Base-by-base conservation (phyloP, 64 coral and sea anemone species). In the Pocillopora verrucosa region DNA sequence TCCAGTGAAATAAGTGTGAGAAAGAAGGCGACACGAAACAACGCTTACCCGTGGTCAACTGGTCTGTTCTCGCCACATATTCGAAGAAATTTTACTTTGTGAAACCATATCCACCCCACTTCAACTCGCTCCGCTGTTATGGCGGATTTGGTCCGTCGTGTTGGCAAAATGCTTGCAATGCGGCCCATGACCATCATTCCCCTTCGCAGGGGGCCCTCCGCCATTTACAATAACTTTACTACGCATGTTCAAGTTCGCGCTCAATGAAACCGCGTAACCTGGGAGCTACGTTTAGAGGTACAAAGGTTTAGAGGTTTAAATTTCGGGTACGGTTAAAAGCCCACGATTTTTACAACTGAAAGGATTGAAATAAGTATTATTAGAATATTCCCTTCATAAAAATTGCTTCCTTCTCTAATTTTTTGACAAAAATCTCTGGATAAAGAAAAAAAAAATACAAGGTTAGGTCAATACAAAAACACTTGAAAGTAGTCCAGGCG, bases 111-210 rank as follows among this genome's bases (percentile, higher is more conserved):
- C 90, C 95, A 87, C 95, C 87, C 88, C 77, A 86, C 62, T 97
- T 93, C 76, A 76, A 93, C 85, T 83, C 87, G 88, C 88, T 88
- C 67, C 62, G 22, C 95, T 57, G 95, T 86, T 93, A 96, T 96
- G 95, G 95, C 95, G 91, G 95, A 96, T 96, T 96, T 96, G 91
- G 68, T 90, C 88, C 34, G 91, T 96, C 95, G 91, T 90, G 91
- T 96, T 96, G 95, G 95, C 95, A 93, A 96, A 96, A 96, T 96
- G 95, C 95, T 93, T 93, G 95, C 95, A 96, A 96, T 96, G 82
- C 88, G 95, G 95, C 95, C 91, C 95, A 96, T 96, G 95, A 96
- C 95, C 95, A 96, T 93, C 95, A 96, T 96, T 96, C 95, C 95
- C 95, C 95, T 96, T 96, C 83, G 95, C 95, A 89, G 95, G 94